Percentiles rank a stretch among this genome's conserved stretches.
Evolutionary conservation across 2,888 invertebrate genomes (phyloP).

Genomic region (Dryocosmus kuriphilus): DNA sequence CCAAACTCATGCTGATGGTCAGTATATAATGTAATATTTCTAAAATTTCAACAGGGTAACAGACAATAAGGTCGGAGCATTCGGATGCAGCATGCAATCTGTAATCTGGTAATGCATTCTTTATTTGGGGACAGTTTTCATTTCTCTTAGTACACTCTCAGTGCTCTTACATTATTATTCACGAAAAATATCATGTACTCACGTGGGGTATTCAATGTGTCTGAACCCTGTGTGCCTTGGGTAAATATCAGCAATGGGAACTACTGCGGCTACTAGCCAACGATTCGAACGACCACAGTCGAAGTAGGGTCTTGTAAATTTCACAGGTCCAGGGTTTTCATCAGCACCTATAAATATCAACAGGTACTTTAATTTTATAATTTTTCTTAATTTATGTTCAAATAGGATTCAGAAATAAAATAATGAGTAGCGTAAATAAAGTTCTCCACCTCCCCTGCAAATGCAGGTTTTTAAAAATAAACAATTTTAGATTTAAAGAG

Average conservation of each 20-base stretch:
- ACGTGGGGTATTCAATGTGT: constrained; percentile 96
- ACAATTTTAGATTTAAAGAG: too few relatives aligned
- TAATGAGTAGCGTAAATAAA: too few relatives aligned
- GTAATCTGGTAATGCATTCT: constrained; percentile 40
- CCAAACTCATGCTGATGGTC: constrained; percentile 52
- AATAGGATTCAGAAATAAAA: too few relatives aligned
- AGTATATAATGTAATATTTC: constrained; percentile 59
- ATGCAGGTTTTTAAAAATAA: too few relatives aligned
- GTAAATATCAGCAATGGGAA: constrained; percentile 96
- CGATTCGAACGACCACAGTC: constrained; percentile 97
- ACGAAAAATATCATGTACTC: constrained; percentile 72
- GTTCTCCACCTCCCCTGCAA: too few relatives aligned
- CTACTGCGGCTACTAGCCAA: constrained; percentile 96
- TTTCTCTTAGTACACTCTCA: constrained; percentile 23
- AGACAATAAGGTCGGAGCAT: constrained; percentile 48
- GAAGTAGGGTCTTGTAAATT: constrained; percentile 96
- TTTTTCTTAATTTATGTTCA: neutral
- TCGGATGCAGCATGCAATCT: constrained; percentile 38
- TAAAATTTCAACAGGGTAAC: constrained; percentile 49
- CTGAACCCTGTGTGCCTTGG: constrained; percentile 95
- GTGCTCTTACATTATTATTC: constrained; percentile 24
- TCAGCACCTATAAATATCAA: constrained; percentile 82
- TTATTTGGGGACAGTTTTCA: neutral
- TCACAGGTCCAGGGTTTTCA: constrained; percentile 94
- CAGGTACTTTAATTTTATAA: constrained; percentile 22